Percentiles rank a stretch among this genome's conserved stretches.
Evolutionary conservation across 2,113 vertebrate species (phyloP).

Genomic region (Ahaetulla prasina): DNA sequence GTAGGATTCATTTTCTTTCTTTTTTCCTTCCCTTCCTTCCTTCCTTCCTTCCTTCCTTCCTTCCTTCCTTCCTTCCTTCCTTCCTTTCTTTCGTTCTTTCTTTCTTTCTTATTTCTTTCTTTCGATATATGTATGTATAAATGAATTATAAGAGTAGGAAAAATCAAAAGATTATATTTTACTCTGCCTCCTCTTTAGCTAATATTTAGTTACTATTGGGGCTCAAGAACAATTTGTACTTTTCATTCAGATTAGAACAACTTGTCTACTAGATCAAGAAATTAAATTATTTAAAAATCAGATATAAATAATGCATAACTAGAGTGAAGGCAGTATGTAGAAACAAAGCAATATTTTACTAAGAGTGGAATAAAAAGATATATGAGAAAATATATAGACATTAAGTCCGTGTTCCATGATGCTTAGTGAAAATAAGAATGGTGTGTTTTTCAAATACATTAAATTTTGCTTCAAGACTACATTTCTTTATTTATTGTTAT

Average conservation of each 20-base stretch:
- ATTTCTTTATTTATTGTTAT: not conserved
- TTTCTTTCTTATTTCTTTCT: too few species aligned
- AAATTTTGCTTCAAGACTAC: not conserved
- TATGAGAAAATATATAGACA: not conserved
- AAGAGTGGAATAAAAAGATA: not conserved
- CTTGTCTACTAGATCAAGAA: not conserved
- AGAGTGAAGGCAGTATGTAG: not conserved
- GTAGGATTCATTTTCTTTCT: conserved; percentile 21
- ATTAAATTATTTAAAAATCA: not conserved
- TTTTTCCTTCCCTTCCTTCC: too few species aligned
- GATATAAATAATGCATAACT: not conserved
- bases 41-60: too few species aligned
- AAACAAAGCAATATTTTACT: not conserved
- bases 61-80: too few species aligned
- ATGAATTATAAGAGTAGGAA: not conserved
- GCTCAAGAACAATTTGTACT: not conserved
- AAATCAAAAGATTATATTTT: not conserved
- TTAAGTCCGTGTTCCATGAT: not conserved
- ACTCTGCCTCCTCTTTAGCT: not conserved
- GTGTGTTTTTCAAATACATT: not conserved
- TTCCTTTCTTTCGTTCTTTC: too few species aligned
- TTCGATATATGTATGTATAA: too few species aligned
- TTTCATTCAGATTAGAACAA: not conserved
- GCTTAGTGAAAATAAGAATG: not conserved
- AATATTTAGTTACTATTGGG: conserved; percentile 6